phyloP scores from a whole-genome alignment of 2,113 vertebrate species.

The Empidonax traillii region DNA sequence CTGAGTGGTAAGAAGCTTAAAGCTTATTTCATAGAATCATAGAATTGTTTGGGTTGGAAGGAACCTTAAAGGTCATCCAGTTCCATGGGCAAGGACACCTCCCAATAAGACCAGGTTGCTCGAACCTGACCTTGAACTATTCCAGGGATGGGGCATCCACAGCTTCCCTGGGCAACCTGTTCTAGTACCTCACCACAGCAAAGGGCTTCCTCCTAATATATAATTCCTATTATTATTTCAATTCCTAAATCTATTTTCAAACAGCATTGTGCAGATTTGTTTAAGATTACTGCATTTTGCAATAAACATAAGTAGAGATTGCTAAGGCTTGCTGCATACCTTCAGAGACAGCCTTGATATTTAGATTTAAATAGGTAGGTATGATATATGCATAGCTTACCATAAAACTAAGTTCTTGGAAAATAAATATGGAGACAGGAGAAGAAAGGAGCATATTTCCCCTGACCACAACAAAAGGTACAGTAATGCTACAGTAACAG shows the following conservation, averaged over 20 bases:
- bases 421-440: neutral
- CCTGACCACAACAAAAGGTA: slow-evolving; percentile 1
- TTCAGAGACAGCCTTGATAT: neutral
- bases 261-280: neutral
- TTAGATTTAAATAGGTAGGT: neutral
- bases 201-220: neutral
- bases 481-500: neutral
- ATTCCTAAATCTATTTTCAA: neutral
- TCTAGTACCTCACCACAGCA: neutral
- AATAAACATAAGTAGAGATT: neutral
- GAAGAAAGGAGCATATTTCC: neutral
- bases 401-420: neutral
- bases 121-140: neutral
- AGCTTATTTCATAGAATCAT: neutral
- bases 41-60: neutral
- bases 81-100: neutral
- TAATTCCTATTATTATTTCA: neutral
- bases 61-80: neutral
- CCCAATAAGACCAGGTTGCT: neutral
- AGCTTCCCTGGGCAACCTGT: neutral
- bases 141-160: neutral
- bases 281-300: neutral
- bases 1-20: neutral
- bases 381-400: neutral
- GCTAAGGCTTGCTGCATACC: neutral